phyloP scores from a whole-genome alignment of 2,888 invertebrate genomes.

The Apodemia hepburni region DNA sequence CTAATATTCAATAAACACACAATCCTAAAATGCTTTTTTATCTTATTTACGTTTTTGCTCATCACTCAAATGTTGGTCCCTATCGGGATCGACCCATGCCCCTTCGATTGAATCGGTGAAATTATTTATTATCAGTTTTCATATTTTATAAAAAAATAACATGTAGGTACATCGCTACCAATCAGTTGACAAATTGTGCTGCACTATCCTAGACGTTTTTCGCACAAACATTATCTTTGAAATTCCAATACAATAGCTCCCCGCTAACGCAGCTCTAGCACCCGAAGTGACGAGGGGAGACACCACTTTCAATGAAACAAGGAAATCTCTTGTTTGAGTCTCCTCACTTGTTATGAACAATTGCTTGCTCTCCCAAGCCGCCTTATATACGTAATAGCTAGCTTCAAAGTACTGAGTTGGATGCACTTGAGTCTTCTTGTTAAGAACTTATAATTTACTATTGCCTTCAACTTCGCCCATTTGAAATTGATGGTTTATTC shows the following conservation, averaged over 20 bases:
- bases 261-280: slow-evolving; percentile 49
- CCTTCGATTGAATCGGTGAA: too few relatives aligned
- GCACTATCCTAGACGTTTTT: slow-evolving; percentile 18
- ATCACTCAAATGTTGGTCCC: too few relatives aligned
- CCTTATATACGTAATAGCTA: slow-evolving; percentile 8
- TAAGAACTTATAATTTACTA: not conserved
- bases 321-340: slow-evolving; percentile 60
- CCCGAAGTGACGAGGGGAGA: slow-evolving; percentile 58
- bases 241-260: slow-evolving; percentile 49
- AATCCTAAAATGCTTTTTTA: too few relatives aligned
- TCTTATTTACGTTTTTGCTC: too few relatives aligned
- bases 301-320: slow-evolving; percentile 60
- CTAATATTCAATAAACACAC: too few relatives aligned
- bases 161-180: not conserved
- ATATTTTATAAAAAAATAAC: too few relatives aligned
- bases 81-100: too few relatives aligned
- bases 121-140: too few relatives aligned
- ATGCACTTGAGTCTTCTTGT: not conserved
- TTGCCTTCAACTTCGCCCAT: not conserved
- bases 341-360: slow-evolving; percentile 41
- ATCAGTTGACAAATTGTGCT: not conserved
- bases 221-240: slow-evolving; percentile 23
- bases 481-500: too few relatives aligned
- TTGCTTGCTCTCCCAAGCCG: slow-evolving; percentile 28
- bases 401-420: not conserved